Base-by-base conservation (phyloP, 2,888 invertebrate species). In the Eudemis profundana region DNA sequence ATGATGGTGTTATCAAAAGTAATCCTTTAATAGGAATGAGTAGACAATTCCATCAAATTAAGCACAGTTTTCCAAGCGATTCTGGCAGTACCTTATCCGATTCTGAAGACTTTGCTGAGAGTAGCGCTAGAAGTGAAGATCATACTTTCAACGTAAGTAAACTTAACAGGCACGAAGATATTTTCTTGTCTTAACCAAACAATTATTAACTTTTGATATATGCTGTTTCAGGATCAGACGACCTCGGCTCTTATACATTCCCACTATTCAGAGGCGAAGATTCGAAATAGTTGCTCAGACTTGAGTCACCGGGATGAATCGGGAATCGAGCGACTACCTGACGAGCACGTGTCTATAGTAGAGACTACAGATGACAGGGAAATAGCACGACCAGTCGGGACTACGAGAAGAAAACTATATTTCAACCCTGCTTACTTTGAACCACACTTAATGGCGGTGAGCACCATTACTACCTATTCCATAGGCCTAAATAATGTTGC, bases 401-500 rank as follows among this genome's bases (percentile, higher is more conserved):
- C 94, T 23, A 95, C 95, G 0, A 92, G 97, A 60, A 93, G 96
- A 71, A 97, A 97, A 78, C 90, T 97, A 2, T 97, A 97, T 81
- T 97, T 97, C 78, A 97, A 97, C 83, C 97, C 97, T 0, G 97
- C 97, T 5, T 98, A 97, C 82, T 97, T 98, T 78, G 98, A 98
- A 82, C 96, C 96, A 23, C 96, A 97, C 72, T 84, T 97, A 50
- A 93, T 98, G 82, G 92, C 95, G 90, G 97, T 97, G 91, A 93
- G 94, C 77, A 66, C 7, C 4, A 14, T 36, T 38, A 14, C 12
- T 38, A 15, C 3, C 1, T 21, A 10, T 47, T 27, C 8, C 10
- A 33, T n/a, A 4, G 17, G 17, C 1, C 0, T 15, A 40, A 7
- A 10, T 4, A 19, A 10, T 33, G 21, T 8, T 54, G 14, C 27